Conservation (phyloP, 2,888 invertebrate genomes). For the Cremastobaeus sp. region DNA sequence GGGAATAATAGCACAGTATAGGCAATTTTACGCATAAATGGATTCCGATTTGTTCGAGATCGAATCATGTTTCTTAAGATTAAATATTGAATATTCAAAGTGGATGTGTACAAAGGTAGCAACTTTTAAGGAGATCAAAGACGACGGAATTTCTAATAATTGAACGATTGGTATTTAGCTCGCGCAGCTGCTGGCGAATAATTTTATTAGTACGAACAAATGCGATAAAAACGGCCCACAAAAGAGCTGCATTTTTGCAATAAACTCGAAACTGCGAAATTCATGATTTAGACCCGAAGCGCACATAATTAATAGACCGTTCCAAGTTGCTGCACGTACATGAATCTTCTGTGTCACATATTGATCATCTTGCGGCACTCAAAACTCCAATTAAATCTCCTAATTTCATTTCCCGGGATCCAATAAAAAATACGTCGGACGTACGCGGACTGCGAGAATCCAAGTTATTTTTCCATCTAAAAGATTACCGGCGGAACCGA, state of each 20-base stretch:
- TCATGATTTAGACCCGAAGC: no score
- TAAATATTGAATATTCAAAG: constrained; percentile 29
- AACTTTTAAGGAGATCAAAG: constrained; percentile 33
- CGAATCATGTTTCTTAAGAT: constrained; percentile 9
- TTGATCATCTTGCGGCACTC: not conserved
- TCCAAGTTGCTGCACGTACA: no score
- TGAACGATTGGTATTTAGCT: constrained; percentile 30
- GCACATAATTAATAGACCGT: no score
- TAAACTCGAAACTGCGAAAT: no score
- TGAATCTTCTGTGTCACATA: not conserved
- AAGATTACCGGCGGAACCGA: constrained; percentile 21
- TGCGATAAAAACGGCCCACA: no score
- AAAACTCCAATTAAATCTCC: not conserved
- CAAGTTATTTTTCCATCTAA: constrained; percentile 7
- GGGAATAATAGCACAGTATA: no score
- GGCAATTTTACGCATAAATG: constrained; percentile 4
- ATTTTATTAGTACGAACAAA: constrained; percentile 1
- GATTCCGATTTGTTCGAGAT: not conserved
- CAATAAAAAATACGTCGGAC: constrained; percentile 9
- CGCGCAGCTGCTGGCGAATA: no score
- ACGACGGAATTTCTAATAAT: constrained; percentile 29
- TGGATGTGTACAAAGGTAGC: constrained; percentile 27
- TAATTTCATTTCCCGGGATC: constrained; percentile 24
- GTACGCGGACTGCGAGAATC: constrained; percentile 13
- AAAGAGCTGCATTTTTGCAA: no score